Base-by-base conservation (phyloP, 2,888 invertebrate genomes). In the Thereva unica region DNA sequence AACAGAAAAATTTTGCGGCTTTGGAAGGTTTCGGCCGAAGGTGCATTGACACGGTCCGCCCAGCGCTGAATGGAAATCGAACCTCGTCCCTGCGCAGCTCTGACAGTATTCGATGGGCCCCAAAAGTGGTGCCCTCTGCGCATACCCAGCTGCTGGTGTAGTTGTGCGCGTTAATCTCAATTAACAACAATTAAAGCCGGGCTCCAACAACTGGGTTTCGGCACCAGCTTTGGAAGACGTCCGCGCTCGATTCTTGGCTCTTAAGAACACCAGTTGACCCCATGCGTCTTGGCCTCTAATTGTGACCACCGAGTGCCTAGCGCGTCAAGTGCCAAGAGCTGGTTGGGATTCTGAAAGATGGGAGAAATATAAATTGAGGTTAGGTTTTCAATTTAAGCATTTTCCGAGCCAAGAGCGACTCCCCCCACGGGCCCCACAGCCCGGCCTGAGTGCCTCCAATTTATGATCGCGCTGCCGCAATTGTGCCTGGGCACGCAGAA, bases 101-200 rank as follows among this genome's bases (percentile, higher is more conserved):
- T 8, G 34, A 9, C 50, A 50, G 3, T 9, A 42, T 42, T 9
- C 2, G 42, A 8, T 42, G 42, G 23, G 23, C 23, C 23, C 23
- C 23, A 23, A 23, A 23, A 23, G 23, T 12, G 5, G 4, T n/a
- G 12, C 4, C 35, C 42, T 23, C 38, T 54, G 64, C 54, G 53
- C 47, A 49, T 9, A 5, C 4, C 4, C 37, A 7, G 12, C 34
- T 40, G n/a, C 57, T 23, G 45, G 42, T 57, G 35, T 49, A 41
- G 37, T n/a, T 47, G 59, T 57, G 53, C 49, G 56, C 66, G 68
- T 68, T 68, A 68, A 68, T 68, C 66, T 64, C 47, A 68, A 68
- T 68, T 68, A 68, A 66, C 63, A 64, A 44, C 57, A 68, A 68
- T 68, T 68, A 68, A 68, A 66, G 63, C 9, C 64, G 45, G 53